A percentile compares a stretch with the other conserved stretches of the same genome.
phyloP scores from a whole-genome alignment of 2,888 invertebrate species.

The Callosobruchus maculatus region DNA sequence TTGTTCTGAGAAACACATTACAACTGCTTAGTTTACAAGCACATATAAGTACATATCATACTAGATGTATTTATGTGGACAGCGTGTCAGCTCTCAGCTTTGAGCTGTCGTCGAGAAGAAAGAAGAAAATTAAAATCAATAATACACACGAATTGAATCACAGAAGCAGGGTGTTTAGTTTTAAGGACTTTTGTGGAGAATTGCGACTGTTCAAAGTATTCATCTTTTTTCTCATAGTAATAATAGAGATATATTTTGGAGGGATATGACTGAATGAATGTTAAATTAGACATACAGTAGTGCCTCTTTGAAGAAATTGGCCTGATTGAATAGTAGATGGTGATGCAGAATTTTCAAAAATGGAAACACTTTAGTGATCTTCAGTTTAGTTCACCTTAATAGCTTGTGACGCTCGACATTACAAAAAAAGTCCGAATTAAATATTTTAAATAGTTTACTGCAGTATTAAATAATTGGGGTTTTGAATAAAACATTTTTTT shows the following conservation, averaged over 20 bases:
- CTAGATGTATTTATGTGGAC: background rate
- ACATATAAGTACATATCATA: background rate
- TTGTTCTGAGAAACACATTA: background rate
- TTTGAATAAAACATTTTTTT: too few species aligned
- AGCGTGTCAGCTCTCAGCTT: background rate
- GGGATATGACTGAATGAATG: background rate
- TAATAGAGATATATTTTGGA: background rate
- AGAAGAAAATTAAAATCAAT: background rate
- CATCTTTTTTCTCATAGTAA: background rate
- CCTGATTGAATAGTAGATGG: too few species aligned
- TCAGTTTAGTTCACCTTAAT: too few species aligned
- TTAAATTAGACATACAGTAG: too few species aligned
- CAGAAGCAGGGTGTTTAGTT: background rate
- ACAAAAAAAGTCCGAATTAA: too few species aligned
- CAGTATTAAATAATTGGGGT: too few species aligned
- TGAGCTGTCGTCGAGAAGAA: background rate
- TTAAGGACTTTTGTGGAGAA: background rate
- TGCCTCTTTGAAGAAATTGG: too few species aligned
- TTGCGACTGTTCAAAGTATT: background rate
- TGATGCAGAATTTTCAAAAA: too few species aligned
- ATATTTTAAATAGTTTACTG: too few species aligned
- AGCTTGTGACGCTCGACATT: too few species aligned
- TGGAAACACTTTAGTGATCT: too few species aligned
- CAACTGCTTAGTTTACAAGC: background rate
- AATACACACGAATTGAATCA: background rate